Conservation (phyloP, 2,888 invertebrate species). For the Xestia c-nigrum region DNA sequence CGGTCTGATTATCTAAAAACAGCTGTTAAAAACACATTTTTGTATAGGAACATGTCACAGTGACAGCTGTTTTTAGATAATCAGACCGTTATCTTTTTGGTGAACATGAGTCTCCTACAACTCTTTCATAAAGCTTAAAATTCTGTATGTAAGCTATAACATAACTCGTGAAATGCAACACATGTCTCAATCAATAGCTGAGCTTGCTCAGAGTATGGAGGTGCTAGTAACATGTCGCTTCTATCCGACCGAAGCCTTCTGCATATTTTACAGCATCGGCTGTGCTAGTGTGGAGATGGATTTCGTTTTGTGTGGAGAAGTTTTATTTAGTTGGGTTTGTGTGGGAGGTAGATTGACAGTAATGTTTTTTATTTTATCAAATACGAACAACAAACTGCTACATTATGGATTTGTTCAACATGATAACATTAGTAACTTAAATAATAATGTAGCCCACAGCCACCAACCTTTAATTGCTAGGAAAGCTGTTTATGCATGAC, state of each 20-base stretch:
- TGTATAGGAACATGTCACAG: too few species aligned
- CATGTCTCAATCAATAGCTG: slow-evolving; percentile 51
- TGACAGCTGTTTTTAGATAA: too few species aligned
- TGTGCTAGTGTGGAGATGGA: slow-evolving; percentile 52
- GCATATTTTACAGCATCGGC: slow-evolving; percentile 77
- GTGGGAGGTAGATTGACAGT: neutral
- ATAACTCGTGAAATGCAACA: slow-evolving; percentile 23
- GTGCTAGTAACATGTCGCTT: slow-evolving; percentile 59
- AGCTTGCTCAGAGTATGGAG: slow-evolving; percentile 11
- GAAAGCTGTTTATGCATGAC: too few species aligned
- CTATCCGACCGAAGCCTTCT: slow-evolving; percentile 74
- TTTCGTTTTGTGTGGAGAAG: neutral
- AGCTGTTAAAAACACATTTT: too few species aligned
- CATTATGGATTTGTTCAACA: too few species aligned
- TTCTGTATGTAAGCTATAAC: neutral
- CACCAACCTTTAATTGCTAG: too few species aligned
- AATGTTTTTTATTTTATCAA: too few species aligned
- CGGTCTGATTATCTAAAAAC: too few species aligned
- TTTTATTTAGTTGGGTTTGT: neutral
- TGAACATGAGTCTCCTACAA: neutral
- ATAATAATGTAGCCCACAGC: too few species aligned
- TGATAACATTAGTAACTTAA: too few species aligned
- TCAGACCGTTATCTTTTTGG: too few species aligned
- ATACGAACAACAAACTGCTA: too few species aligned
- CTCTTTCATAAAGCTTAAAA: neutral